A percentile compares a stretch with the other conserved stretches of the same genome.
Evolutionary conservation across 2,888 invertebrate species (phyloP).

Genomic region (Autographa pulchrina): DNA sequence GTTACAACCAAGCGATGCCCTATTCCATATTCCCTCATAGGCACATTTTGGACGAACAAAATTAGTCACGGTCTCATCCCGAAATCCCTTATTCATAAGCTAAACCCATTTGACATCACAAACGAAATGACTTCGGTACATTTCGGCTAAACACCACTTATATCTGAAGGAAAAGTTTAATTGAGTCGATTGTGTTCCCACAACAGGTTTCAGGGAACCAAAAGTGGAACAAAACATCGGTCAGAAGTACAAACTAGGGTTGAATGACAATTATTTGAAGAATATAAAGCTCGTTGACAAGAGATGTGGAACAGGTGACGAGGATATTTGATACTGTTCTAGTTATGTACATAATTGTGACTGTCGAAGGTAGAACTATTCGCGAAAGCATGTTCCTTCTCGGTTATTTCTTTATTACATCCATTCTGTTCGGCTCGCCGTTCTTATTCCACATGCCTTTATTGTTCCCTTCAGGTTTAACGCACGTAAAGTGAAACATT

Average conservation of each 20-base stretch:
- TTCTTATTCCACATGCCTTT: slow-evolving; percentile 76
- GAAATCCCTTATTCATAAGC: slow-evolving; percentile 17
- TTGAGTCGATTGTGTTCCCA: slow-evolving; percentile 32
- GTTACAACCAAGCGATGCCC: background rate
- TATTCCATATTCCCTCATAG: background rate
- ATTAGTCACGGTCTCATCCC: slow-evolving; percentile 4
- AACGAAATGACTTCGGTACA: slow-evolving; percentile 17
- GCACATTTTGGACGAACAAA: background rate
- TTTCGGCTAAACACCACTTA: slow-evolving; percentile 12
- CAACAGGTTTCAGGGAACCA: slow-evolving; percentile 13
- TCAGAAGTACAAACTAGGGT: slow-evolving; percentile 13
- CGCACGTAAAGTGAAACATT: slow-evolving; percentile 61
- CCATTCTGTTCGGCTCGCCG: slow-evolving; percentile 70
- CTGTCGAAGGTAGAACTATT: slow-evolving; percentile 76
- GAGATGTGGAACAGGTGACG: slow-evolving; percentile 33
- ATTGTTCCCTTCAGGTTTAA: slow-evolving; percentile 69
- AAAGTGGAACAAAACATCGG: slow-evolving; percentile 14
- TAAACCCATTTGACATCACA: slow-evolving; percentile 8
- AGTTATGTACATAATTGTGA: slow-evolving; percentile 54
- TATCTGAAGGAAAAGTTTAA: slow-evolving; percentile 40
- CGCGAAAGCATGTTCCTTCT: slow-evolving; percentile 69
- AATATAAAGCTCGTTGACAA: slow-evolving; percentile 27
- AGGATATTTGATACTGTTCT: slow-evolving; percentile 42
- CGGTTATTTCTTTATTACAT: slow-evolving; percentile 83
- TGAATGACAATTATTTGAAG: slow-evolving; percentile 30